Base-by-base conservation (phyloP, 2,797 vertebrate genomes). In the Melanotaenia nigrans region DNA sequence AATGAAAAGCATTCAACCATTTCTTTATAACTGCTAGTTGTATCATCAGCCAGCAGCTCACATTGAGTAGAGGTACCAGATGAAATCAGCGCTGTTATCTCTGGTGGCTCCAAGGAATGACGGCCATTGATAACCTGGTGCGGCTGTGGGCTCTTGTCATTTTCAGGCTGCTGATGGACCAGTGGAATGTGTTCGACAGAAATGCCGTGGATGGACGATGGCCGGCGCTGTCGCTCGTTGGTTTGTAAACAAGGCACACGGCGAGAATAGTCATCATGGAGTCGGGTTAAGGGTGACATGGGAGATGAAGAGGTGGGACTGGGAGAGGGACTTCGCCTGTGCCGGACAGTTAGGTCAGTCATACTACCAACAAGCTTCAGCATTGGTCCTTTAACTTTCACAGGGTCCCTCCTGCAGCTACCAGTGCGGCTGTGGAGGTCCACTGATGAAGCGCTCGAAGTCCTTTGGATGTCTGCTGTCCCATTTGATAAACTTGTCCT, bases 241-340 rank as follows among this genome's bases (percentile, higher is more conserved):
- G 92, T 94, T 0, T 91, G 83, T 22, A 89, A 76, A 62, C 94
- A 95, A 82, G 96, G 96, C 79, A 92, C 90, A 0, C 97, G 95
- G 59, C 95, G 96, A 5, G 97, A 98, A 61, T 99, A 99, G 92
- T 97, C 96, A 2, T 99, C 98, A 0, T 99, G 98, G 58, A 99
- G 92, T 63, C 92, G 93, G 88, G 95, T 97, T 72, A 94, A 93
- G 9, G 90, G 77, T 1, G 93, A 92, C 84, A 92, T 75, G 1
- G 82, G 82, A 1, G 89, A 84, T 2, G 83, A 90, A 7, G 87
- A 73, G 14, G 80, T 58, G 10, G 89, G 83, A 71, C 73, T 78
- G 1, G 91, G 88, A 20, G 94, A 77, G 75, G 67, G 28, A 25
- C 84, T 87, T 40, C 87, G 93, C 65, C 90, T 94, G 54, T 90